Percentiles rank a stretch among this genome's conserved stretches.
Conservation (phyloP, 2,797 vertebrate species). For the Danio jaintianensis region DNA sequence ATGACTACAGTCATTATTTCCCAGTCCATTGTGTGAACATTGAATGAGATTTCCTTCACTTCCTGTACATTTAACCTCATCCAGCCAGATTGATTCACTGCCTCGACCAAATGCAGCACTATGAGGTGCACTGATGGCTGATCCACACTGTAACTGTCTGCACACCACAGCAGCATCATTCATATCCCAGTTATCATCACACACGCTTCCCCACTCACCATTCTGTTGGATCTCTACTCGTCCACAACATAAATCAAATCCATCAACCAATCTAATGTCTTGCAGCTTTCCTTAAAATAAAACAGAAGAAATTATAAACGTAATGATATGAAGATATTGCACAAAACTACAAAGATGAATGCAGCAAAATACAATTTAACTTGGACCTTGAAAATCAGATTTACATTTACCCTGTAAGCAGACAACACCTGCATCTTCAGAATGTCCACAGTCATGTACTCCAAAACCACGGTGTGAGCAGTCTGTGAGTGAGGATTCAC, state of each 20-base stretch:
- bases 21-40: slow-evolving; percentile 1
- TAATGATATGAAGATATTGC: too few species aligned
- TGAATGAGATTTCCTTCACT: background rate
- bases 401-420: background rate
- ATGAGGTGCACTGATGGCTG: background rate
- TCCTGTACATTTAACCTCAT: slow-evolving; percentile 9
- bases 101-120: background rate
- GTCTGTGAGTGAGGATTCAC: too few species aligned
- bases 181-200: slow-evolving; percentile 19
- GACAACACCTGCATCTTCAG: slow-evolving; percentile 32
- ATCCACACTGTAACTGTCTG: slow-evolving; percentile 19
- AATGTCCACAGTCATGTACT: background rate
- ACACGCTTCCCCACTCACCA: slow-evolving; percentile 4
- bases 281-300: too few species aligned
- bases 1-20: background rate
- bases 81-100: slow-evolving; percentile 11
- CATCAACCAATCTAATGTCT: too few species aligned
- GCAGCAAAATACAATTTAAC: too few species aligned
- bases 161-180: slow-evolving; percentile 33
- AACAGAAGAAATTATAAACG: too few species aligned
- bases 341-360: too few species aligned
- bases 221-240: background rate
- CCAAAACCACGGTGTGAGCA: background rate
- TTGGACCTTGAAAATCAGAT: too few species aligned
- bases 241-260: too few species aligned